A percentile compares a stretch with the other conserved stretches of the same genome.
Evolutionary conservation across 2,888 invertebrate genomes (phyloP).

Genomic region (Diaphora mendica): DNA sequence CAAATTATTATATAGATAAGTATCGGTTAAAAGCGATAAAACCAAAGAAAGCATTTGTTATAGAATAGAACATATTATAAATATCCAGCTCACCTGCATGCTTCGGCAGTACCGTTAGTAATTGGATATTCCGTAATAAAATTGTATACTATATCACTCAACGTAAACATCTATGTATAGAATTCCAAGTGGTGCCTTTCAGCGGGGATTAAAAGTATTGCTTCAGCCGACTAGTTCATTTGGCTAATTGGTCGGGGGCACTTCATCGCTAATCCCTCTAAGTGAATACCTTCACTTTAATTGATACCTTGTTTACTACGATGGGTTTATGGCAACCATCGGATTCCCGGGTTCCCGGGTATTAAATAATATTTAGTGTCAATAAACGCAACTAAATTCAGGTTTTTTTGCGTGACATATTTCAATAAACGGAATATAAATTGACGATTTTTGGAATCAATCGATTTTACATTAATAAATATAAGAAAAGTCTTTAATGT

Average conservation of each 20-base stretch:
- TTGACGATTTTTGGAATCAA: no score
- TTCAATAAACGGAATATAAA: no score
- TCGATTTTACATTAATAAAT: no score
- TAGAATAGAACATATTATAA: background rate
- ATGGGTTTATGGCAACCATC: background rate
- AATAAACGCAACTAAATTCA: background rate
- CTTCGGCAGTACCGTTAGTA: background rate
- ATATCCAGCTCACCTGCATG: background rate
- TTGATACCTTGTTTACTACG: background rate
- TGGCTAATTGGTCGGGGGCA: conserved; percentile 40
- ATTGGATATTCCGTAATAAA: background rate
- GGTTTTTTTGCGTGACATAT: no score
- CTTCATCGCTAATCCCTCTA: conserved; percentile 43
- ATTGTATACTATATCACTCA: background rate
- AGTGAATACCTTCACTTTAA: conserved; percentile 31
- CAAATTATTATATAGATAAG: no score
- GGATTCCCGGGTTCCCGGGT: background rate
- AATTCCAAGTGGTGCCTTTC: conserved; percentile 3
- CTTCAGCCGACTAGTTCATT: conserved; percentile 37
- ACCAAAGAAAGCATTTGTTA: background rate
- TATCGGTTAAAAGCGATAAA: background rate
- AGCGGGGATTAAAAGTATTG: conserved; percentile 34
- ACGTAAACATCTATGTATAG: background rate
- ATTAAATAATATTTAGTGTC: background rate
- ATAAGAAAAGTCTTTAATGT: no score